These are phyloP conservation scores for Cyanocitta stelleri DNA, from an alignment of 2,113 vertebrate genomes.

Conservation along the genomic window DNA sequence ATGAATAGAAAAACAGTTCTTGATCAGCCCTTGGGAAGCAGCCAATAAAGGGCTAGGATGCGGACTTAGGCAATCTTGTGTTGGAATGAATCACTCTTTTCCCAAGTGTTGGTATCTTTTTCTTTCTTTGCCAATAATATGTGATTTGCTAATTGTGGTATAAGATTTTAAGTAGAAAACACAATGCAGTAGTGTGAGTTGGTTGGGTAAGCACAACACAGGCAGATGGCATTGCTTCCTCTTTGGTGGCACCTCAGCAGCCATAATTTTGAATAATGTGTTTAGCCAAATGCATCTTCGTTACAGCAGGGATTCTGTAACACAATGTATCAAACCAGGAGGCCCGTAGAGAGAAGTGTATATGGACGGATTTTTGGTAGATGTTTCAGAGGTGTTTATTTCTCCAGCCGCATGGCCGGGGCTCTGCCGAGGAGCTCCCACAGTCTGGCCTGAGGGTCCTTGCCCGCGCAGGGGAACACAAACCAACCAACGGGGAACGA, in stretches of 20 bases:
- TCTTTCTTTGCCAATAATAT: not conserved
- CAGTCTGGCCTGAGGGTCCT: no score
- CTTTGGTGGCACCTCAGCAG: not conserved
- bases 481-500: no score
- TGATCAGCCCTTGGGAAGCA: not conserved
- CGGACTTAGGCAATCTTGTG: not conserved
- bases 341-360: no score
- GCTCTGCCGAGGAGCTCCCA: no score
- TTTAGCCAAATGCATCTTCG: not conserved
- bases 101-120: not conserved
- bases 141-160: not conserved
- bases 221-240: not conserved
- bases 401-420: no score
- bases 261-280: accelerated
- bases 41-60: not conserved
- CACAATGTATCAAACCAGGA: no score
- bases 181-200: accelerated
- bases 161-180: not conserved
- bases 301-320: no score
- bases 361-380: no score
- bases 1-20: not conserved
- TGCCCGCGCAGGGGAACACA: no score
- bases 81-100: not conserved
- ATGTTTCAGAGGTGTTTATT: no score
- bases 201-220: accelerated